Conservation (phyloP, 2,888 invertebrate species). For the Philopedon plagiatum region DNA sequence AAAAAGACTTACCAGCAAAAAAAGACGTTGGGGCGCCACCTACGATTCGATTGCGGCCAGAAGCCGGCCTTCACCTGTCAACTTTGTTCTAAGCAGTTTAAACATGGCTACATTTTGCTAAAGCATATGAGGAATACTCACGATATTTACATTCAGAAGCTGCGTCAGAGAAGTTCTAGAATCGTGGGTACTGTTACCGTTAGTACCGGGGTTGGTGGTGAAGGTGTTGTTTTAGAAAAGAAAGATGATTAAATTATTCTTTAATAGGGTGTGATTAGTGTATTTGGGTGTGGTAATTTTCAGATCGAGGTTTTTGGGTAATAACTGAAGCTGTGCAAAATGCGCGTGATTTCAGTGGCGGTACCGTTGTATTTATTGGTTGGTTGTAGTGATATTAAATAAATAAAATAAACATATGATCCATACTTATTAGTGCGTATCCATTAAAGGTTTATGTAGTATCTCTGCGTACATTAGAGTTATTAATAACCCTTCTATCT, state of each 20-base stretch:
- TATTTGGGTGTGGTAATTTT: too few relatives aligned
- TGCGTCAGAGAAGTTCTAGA: slow-evolving; percentile 51
- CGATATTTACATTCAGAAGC: slow-evolving; percentile 57
- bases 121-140: slow-evolving; percentile 57
- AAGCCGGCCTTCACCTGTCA: slow-evolving; percentile 59
- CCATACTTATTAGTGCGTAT: too few relatives aligned
- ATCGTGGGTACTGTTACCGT: slow-evolving; percentile 21
- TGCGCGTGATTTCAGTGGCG: too few relatives aligned
- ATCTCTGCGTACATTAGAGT: too few relatives aligned
- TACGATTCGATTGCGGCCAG: slow-evolving; percentile 56
- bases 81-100: slow-evolving; percentile 56
- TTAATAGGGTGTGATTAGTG: too few relatives aligned
- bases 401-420: too few relatives aligned
- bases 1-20: slow-evolving; percentile 59
- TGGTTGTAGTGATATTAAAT: too few relatives aligned
- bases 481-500: too few relatives aligned
- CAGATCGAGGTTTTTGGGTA: too few relatives aligned
- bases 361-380: too few relatives aligned
- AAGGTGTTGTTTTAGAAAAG: background rate
- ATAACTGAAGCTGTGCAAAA: too few relatives aligned
- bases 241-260: background rate
- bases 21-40: slow-evolving; percentile 54
- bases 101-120: slow-evolving; percentile 57
- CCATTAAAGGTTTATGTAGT: too few relatives aligned
- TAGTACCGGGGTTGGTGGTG: background rate